Evolutionary conservation across 2,888 invertebrate genomes (phyloP), one percentile per base, ranked within the genome.

Genomic region (Oscheius sp.): DNA sequence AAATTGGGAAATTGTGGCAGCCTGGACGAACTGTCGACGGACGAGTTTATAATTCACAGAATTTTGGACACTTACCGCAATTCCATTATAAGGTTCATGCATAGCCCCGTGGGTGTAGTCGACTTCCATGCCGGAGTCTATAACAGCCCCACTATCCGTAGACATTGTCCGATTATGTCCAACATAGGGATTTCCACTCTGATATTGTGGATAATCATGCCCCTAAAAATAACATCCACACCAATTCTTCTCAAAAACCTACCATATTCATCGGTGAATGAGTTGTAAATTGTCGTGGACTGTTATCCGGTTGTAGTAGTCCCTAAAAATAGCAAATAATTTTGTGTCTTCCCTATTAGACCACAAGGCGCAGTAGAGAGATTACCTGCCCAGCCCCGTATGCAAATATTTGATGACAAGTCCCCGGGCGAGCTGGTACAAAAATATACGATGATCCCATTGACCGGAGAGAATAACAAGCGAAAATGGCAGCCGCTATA

Each of bases 41-140:
- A n/a, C n/a, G n/a, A n/a, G n/a, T 16, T 46, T 64, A 16, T 64
- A 3, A 27, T 25, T 5, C 21, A 27, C 5, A 55, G 45, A 7
- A 18, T 13, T 6, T 9, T 46, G 46, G 41, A 23, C 23, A 25
- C 70, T 25, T 46, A 70, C 70, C 70, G 59, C 49, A 59, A 70
- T 59, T 9, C 23, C 61, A 59, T 58, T 27, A 21, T 52, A 49
- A 7, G n/a, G 49, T n/a, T 66, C 27, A 13, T 66, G 27, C 49
- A 66, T 70, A n/a, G 23, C 59, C n/a, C 49, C 46, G 18, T 58
- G 70, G 18, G 6, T 3, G 27, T 70, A 72, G 43, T 72, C 72
- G 53, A 72, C 64, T 53, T 72, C 72, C 72, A 72, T 72, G 7
- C 49, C 46, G 63, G 71, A 71, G 53, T 71, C 71, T 63, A 29